Evolutionary conservation across 2,888 invertebrate genomes (phyloP), one percentile per base, ranked within the genome.

Genomic region (Thera britannica): DNA sequence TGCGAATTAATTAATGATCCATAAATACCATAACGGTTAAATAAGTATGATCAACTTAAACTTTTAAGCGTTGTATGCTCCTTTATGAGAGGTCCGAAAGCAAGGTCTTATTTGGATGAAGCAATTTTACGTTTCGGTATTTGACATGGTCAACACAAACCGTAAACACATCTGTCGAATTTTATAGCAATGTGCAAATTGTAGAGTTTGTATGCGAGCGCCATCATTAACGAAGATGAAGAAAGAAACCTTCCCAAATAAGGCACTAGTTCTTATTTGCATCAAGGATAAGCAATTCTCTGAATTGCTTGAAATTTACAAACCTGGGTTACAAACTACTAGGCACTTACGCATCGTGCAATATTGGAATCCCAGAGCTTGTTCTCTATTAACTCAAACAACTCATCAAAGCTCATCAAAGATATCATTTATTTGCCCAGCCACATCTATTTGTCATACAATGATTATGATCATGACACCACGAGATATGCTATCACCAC

Each of bases 1-100:
- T 83, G 82, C 74, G 73, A 79, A 82, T 84, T 81, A 82, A 85
- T 87, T 86, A 82, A 80, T 75, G 75, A 73, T 68, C 77, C 77
- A 79, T 81, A 79, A 74, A 79, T 76, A 70, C 78, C 80, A 72
- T 83, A 83, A 77, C 76, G 66, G 81, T 77, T 68, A 57, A 73
- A 57, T 57, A 62, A 71, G 66, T 58, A 68, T 72, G 71, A 71
- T 74, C 71, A 74, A 71, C 71, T 68, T 66, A 57, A 70, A 51
- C 51, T 52, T 62, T 48, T 52, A 9, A 35, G 56, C 35, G 7
- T 34, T 8, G 58, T 52, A 56, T 54, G 68, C 66, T 74, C 72
- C 75, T 71, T 71, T 74, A 72, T 67, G 58, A 36, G 70, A 58
- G 41, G 58, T 66, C 60, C 59, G 70, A 75, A 74, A 77, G 73